Evolutionary conservation across 2,797 vertebrate species (phyloP), one percentile per base, ranked within the genome.

Genomic region (Chrosomus eos): DNA sequence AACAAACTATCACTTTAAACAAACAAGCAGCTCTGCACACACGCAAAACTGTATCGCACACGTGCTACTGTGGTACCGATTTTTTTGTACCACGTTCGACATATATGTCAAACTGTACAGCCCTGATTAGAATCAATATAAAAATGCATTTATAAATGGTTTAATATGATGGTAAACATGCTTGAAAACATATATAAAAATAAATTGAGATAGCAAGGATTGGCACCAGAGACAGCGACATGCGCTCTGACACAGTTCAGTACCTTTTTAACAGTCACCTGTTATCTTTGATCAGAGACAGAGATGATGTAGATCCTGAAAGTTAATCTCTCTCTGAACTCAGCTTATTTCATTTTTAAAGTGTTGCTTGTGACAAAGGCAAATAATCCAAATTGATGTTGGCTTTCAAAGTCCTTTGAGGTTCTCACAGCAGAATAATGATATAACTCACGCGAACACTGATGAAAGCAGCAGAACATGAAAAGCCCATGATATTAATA

Each of bases 391-490:
- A 92, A 93, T 90, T 93, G 89, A 93, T 89, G 91, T 83, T 91
- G 93, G 92, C 89, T 86, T 67, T 81, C 87, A 75, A 58, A 68
- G 86, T 91, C 92, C 90, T 92, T 87, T 10, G 90, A 92, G 91
- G 58, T 88, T 85, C 81, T 79, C 74, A 85, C 85, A 67, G 88
- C 81, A 92, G 90, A 94, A 93, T 93, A 91, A 90, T 91, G 92
- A 93, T 93, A 87, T 88, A 88, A 90, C 87, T 73, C 88, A 88
- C 88, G 84, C 89, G 91, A 92, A 90, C 84, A 90, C 91, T 91
- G 92, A 93, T 94, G 91, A 93, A 93, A 92, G 92, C 89, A 81
- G 84, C 85, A 81, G 81, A 87, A 92, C 90, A 92, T 91, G 85
- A 94, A 92, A 93, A 91, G 85, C 68, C 78, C 85, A 88, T 86